phyloP scores from a whole-genome alignment of 2,113 vertebrate species.

The Rhinichthys klamathensis region DNA sequence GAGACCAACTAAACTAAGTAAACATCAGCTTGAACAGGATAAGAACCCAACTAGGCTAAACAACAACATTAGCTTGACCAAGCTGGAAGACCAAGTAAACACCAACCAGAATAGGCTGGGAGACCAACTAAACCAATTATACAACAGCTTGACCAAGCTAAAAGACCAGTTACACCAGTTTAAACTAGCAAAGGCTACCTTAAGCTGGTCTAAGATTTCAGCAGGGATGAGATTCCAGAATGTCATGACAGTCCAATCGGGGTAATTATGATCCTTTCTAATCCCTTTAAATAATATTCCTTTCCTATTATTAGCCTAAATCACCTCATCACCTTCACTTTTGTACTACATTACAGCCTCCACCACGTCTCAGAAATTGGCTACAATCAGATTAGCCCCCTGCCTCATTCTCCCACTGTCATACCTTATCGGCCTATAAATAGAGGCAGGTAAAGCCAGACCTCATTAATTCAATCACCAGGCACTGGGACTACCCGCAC shows the following conservation, averaged over 20 bases:
- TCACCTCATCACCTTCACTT: not conserved
- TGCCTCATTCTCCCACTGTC: constrained; percentile 27
- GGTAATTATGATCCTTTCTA: not conserved
- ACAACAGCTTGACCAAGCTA: not conserved
- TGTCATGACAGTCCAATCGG: not conserved
- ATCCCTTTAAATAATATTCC: not conserved
- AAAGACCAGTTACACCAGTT: not conserved
- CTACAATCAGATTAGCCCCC: constrained; percentile 26
- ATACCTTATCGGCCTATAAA: constrained; percentile 62
- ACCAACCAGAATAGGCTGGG: not conserved
- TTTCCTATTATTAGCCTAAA: not conserved
- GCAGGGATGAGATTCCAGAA: not conserved
- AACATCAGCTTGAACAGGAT: not conserved
- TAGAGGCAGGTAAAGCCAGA: constrained; percentile 62
- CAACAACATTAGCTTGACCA: not conserved
- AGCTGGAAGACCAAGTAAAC: not conserved
- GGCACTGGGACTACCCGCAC: constrained; percentile 44
- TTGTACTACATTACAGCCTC: constrained; percentile 18
- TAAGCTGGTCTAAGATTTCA: not conserved
- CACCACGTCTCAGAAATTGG: not conserved
- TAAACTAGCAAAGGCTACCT: not conserved
- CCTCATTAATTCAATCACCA: constrained; percentile 57
- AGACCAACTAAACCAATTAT: not conserved
- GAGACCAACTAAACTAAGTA: not conserved
- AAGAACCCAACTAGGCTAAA: not conserved